Percentiles rank a stretch among this genome's conserved stretches.
Conservation (phyloP, 37 sponge, comb jelly and placozoan genomes). For the Beroe forskalii region DNA sequence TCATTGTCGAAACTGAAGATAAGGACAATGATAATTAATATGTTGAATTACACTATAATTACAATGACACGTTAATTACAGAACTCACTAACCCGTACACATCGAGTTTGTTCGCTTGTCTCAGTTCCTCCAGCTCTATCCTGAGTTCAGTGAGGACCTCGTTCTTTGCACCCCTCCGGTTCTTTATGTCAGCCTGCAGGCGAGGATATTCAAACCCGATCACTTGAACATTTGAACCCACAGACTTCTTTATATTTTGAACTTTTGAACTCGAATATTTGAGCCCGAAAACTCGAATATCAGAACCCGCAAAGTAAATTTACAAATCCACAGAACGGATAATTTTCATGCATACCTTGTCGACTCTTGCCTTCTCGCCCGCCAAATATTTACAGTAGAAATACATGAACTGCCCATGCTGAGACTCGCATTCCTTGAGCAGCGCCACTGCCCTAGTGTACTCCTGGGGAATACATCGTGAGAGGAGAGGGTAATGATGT, state of each 20-base stretch:
- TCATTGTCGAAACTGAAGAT: no score
- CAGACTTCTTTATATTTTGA: no score
- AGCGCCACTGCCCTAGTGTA: not conserved
- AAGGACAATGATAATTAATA: no score
- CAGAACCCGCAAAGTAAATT: no score
- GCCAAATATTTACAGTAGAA: conserved; percentile 18
- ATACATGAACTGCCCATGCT: not conserved
- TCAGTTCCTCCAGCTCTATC: conserved; percentile 26
- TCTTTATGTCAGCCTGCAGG: not conserved
- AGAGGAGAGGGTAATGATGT: no score
- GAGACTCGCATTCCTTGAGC: not conserved
- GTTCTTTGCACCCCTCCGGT: not conserved
- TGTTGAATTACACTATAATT: no score
- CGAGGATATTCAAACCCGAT: not conserved
- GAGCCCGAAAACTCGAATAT: no score
- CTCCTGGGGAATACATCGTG: conserved; percentile 13
- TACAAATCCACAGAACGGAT: no score
- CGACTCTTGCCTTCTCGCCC: conserved; percentile 4
- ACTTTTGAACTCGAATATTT: no score
- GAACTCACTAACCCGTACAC: not conserved
- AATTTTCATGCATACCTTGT: no score
- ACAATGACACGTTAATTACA: no score
- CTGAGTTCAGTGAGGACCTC: not conserved
- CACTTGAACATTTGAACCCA: not conserved
- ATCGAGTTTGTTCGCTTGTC: conserved; percentile 9